Base-by-base conservation (phyloP, 2,888 invertebrate genomes). In the Aphrophora alni region DNA sequence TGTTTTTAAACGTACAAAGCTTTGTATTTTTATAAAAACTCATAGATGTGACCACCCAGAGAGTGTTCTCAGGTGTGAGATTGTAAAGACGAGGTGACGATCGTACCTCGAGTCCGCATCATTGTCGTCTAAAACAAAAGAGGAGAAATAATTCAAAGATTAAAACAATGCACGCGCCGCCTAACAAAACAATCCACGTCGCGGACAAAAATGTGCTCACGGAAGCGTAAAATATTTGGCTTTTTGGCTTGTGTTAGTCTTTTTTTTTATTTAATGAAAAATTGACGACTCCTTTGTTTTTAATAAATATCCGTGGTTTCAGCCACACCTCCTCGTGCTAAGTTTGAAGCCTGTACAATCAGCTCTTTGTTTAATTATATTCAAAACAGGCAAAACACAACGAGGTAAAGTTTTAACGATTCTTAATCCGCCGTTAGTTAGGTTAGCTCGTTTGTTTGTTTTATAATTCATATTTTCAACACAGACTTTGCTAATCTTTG, bases 371-470 rank as follows among this genome's bases (percentile, higher is more conserved):
- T 59, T 21, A 59, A 59, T 59, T 21, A 59, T 12, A 21, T 3
- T 3, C 33, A 8, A 5, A 44, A 21, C 59, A n/a, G 7, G n/a
- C n/a, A n/a, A n/a, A n/a, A n/a, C n/a, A n/a, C n/a, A n/a, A n/a
- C n/a, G n/a, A n/a, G n/a, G n/a, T n/a, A n/a, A 59, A n/a, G n/a
- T 59, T 59, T 59, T 59, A 59, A 59, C 59, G 59, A 59, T 59
- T 59, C 59, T 59, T 59, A 44, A 44, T 44, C 1, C 59, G 59
- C 59, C 59, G 59, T 59, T n/a, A 59, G 10, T 10, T 14, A 7
- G 2, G 44, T n/a, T n/a, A n/a, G n/a, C n/a, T n/a, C n/a, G 44
- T 10, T 44, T 44, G 10, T 44, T 59, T 59, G 59, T 59, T 59
- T 44, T 44, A 44, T 44, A 44, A 44, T 14, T 44, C 44, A 14